These are phyloP conservation scores for Coturnix japonica DNA, from an alignment of 2,113 vertebrate genomes.

Conservation along the genomic window DNA sequence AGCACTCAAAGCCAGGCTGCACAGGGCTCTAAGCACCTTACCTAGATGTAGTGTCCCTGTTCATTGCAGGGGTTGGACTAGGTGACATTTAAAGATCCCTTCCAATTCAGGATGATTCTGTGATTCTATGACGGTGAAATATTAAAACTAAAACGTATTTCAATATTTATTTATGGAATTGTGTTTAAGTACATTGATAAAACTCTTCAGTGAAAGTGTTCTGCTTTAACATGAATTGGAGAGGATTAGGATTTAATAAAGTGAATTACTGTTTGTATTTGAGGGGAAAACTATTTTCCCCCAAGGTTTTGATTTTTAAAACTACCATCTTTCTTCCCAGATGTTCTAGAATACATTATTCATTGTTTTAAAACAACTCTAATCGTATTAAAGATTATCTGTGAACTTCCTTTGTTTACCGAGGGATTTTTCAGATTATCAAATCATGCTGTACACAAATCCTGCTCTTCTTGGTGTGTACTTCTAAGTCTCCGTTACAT, in stretches of 20 bases:
- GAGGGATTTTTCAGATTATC: constrained; percentile 61
- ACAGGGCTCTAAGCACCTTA: too few relatives aligned
- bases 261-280: constrained; percentile 19
- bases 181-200: background rate
- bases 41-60: too few relatives aligned
- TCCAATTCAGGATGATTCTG: too few relatives aligned
- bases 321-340: constrained; percentile 14
- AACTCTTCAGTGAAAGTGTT: background rate
- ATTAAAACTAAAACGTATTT: background rate
- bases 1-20: too few relatives aligned
- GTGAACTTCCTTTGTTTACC: constrained; percentile 58
- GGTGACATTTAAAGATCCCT: too few relatives aligned
- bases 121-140: background rate
- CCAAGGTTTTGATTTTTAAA: constrained; percentile 23
- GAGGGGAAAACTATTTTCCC: background rate
- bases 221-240: background rate
- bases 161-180: background rate
- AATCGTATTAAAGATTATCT: constrained; percentile 34
- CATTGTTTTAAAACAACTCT: constrained; percentile 62
- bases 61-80: too few relatives aligned
- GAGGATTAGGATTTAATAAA: constrained; percentile 41
- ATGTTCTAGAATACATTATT: background rate
- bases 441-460: constrained; percentile 39
- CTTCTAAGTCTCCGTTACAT: rapidly evolving
- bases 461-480: background rate